Conservation (phyloP, 2,113 vertebrate species). For the Eptesicus fuscus region DNA sequence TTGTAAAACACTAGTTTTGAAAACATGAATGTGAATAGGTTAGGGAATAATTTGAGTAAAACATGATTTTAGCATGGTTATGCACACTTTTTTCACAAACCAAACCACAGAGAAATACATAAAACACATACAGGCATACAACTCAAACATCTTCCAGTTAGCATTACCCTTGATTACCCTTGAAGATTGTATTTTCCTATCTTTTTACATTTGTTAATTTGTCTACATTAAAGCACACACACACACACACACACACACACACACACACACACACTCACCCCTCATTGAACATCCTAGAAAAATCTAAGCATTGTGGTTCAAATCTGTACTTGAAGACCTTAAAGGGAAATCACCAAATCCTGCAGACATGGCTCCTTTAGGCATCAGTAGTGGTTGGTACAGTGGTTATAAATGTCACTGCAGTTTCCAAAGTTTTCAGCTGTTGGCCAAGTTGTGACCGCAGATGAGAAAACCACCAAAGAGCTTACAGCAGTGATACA, state of each 20-base stretch:
- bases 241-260: background rate
- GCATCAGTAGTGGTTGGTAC: background rate
- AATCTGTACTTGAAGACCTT: background rate
- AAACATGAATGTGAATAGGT: no score
- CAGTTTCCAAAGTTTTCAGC: background rate
- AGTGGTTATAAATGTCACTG: background rate
- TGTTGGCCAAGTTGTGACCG: background rate
- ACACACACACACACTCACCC: background rate
- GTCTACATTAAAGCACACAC: background rate
- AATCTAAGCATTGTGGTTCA: background rate
- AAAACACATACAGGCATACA: accelerated
- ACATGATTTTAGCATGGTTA: no score
- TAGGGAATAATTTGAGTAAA: no score
- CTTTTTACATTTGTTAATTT: background rate
- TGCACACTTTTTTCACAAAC: no score
- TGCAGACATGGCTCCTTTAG: background rate
- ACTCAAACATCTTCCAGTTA: background rate
- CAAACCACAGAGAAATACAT: background rate
- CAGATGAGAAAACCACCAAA: background rate
- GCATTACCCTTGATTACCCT: no score
- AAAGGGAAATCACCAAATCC: background rate
- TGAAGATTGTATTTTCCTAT: background rate
- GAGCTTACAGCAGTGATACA: background rate
- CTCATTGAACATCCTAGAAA: background rate
- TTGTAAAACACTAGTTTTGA: background rate